Percentiles rank a stretch among this genome's conserved stretches.
Conservation (phyloP, 2,888 invertebrate genomes). For the Yponomeuta plumbellus region DNA sequence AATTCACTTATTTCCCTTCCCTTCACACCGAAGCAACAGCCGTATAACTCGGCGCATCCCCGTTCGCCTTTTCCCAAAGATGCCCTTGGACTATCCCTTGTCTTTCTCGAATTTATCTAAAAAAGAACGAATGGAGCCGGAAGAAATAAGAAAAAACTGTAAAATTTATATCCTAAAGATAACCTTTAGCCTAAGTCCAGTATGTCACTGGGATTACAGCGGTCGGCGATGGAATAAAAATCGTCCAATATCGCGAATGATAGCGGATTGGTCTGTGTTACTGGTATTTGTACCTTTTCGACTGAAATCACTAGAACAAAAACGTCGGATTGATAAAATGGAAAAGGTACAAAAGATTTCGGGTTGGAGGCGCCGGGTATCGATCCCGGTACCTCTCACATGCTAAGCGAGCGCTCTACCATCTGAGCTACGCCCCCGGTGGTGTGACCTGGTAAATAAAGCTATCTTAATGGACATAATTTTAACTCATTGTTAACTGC, state of each 20-base stretch:
- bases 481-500: not conserved
- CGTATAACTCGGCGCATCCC: too few species aligned
- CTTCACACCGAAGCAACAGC: too few species aligned
- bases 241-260: slow-evolving; percentile 44
- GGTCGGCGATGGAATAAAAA: slow-evolving; percentile 70
- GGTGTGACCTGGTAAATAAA: not conserved
- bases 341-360: slow-evolving; percentile 14
- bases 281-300: slow-evolving; percentile 49
- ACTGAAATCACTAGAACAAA: not conserved
- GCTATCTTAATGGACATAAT: not conserved
- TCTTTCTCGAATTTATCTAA: not conserved
- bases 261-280: slow-evolving; percentile 48
- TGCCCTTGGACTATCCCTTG: not conserved
- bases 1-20: too few species aligned
- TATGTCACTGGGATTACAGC: slow-evolving; percentile 66
- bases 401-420: slow-evolving; percentile 24
- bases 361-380: slow-evolving; percentile 36
- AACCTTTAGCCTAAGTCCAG: slow-evolving; percentile 41
- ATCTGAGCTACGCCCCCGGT: slow-evolving; percentile 20
- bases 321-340: not conserved
- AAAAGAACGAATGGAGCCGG: not conserved
- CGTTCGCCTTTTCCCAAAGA: too few species aligned
- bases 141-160: not conserved
- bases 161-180: slow-evolving; percentile 31
- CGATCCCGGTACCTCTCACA: slow-evolving; percentile 38